These are phyloP conservation scores for Myotis brandtii DNA, from an alignment of 2,113 vertebrate species.

Conservation along the genomic window DNA sequence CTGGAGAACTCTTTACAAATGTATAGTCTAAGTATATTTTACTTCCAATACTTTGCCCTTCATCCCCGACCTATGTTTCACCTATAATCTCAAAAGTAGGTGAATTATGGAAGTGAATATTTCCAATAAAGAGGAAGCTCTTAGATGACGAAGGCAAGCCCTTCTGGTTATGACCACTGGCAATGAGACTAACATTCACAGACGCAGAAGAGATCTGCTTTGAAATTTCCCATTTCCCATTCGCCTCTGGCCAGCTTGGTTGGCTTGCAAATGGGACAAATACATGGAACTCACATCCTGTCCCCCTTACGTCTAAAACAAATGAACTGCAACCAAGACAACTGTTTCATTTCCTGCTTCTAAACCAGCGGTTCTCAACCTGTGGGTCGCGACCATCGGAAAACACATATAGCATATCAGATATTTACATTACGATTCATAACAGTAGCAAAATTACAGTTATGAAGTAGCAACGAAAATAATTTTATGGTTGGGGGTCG, in stretches of 20 bases:
- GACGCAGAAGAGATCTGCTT: neutral
- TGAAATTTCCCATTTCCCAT: neutral
- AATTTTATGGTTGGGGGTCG: too few relatives aligned
- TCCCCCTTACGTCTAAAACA: neutral
- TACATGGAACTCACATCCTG: neutral
- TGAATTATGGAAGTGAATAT: neutral
- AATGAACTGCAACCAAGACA: neutral
- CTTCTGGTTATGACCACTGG: neutral
- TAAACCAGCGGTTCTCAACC: neutral
- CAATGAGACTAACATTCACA: neutral
- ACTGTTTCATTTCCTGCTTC: neutral
- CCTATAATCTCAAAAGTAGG: neutral
- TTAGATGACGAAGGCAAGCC: neutral
- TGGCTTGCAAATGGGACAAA: neutral
- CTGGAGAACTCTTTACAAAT: neutral
- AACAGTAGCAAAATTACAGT: too few relatives aligned
- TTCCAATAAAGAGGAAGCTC: neutral
- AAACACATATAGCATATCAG: too few relatives aligned
- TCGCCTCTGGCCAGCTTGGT: neutral
- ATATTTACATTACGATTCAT: too few relatives aligned
- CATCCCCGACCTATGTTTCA: neutral
- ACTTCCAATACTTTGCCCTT: neutral
- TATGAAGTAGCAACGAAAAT: too few relatives aligned
- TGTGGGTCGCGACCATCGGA: too few relatives aligned
- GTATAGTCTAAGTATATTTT: neutral